Base-by-base conservation (phyloP, 2,888 invertebrate species). In the Halictus quadricinctus region DNA sequence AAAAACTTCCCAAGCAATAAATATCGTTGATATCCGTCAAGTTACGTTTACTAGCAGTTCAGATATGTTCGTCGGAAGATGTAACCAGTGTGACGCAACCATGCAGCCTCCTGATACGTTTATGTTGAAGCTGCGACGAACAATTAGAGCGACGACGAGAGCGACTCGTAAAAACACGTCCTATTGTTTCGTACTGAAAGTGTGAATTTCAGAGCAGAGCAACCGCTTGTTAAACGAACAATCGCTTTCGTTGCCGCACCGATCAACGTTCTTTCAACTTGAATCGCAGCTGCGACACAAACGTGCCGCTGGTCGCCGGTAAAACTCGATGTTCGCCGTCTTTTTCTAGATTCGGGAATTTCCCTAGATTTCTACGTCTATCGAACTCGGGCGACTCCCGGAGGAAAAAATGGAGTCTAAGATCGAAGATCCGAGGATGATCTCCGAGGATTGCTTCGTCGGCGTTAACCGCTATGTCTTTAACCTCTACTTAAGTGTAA, bases 401-500 rank as follows among this genome's bases (percentile, higher is more conserved):
- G 41, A 58, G 43, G 70, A 29, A 78, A 64, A 29, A 43, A 54
- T 58, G 25, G 70, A 70, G 50, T 25, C 50, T n/a, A n/a, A 54
- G 41, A 46, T 69, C 18, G 29, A 70, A 43, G 50, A 50, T 70
- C 36, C 50, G 36, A 25, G 36, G 69, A 4, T 12, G 21, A 48
- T 25, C 12, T 69, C 70, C 25, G 15, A 43, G 69, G 69, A 69
- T 69, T n/a, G n/a, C 69, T 58, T 78, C 41, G 50, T 58, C 43
- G 41, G 50, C 13, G 41, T 50, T 50, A 15, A 76, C 66, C 25
- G 66, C 66, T 69, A 69, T 36, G 66, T 29, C 48, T 76, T 66
- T 25, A 29, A 41, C 18, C 8, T 36, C 54, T 64, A 72, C 79
- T 80, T 80, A 83, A 75, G 64, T 76, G 60, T 83, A 80, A 70